A percentile compares a stretch with the other conserved stretches of the same genome.
Evolutionary conservation across 2,888 invertebrate species (phyloP).

Genomic region (Mythimna lalbum): DNA sequence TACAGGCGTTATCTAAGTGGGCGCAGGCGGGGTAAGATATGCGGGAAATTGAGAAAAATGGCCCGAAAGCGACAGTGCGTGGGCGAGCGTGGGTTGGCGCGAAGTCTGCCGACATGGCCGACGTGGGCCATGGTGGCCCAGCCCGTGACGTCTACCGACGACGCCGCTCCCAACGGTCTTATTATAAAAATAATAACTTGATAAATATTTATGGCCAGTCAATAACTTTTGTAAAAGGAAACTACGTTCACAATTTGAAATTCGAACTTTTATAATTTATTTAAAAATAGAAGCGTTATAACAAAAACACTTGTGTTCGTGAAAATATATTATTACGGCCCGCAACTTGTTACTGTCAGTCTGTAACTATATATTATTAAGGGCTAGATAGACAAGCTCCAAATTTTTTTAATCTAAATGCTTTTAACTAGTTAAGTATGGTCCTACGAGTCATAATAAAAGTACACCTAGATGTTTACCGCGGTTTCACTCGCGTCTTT

Average conservation of each 20-base stretch:
- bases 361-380: conserved; percentile 7
- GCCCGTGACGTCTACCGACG: conserved; percentile 72
- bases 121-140: conserved; percentile 61
- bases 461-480: too few relatives aligned
- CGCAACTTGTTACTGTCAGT: conserved; percentile 19
- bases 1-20: conserved; percentile 76
- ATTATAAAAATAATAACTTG: conserved; percentile 59
- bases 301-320: not conserved
- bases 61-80: conserved; percentile 55
- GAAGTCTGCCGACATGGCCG: conserved; percentile 70
- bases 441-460: not conserved
- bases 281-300: conserved; percentile 24
- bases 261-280: not conserved
- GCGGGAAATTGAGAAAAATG: conserved; percentile 85
- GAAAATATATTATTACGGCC: conserved; percentile 1
- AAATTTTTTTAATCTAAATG: not conserved
- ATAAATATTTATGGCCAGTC: conserved; percentile 58
- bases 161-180: conserved; percentile 52
- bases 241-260: conserved; percentile 22
- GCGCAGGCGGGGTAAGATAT: conserved; percentile 78
- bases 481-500: too few relatives aligned
- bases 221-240: conserved; percentile 41
- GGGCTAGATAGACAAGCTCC: not conserved
- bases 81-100: conserved; percentile 52
- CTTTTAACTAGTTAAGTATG: not conserved